phyloP scores from a whole-genome alignment of 2,113 vertebrate species.

The Pollachius pollachius region DNA sequence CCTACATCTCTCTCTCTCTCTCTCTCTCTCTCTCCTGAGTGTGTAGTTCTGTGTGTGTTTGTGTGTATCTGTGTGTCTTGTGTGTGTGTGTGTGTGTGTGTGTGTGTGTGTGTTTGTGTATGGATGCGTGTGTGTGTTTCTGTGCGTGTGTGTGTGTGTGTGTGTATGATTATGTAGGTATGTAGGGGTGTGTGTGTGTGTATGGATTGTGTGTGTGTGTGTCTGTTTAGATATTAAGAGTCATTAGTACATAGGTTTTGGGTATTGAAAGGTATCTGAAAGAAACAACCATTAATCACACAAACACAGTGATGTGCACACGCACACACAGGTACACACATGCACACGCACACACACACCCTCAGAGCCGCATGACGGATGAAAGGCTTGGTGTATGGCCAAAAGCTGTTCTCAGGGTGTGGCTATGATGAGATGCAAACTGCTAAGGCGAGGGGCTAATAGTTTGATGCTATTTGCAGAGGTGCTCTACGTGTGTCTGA shows the following conservation, averaged over 20 bases:
- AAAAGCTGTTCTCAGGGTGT: neutral
- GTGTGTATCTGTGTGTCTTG: too few species aligned
- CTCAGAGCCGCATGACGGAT: conserved; percentile 14
- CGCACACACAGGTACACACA: conserved; percentile 8
- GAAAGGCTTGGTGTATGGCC: conserved; percentile 39
- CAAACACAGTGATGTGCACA: conserved; percentile 18
- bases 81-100: neutral
- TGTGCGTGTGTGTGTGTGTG: neutral
- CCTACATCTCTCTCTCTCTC: too few species aligned
- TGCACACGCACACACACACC: conserved; percentile 12
- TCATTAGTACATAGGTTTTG: conserved; percentile 22
- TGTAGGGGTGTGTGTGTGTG: conserved; percentile 29
- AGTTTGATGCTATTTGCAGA: conserved; percentile 46
- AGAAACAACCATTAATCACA: neutral
- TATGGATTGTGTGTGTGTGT: conserved; percentile 1
- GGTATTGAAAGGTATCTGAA: conserved; percentile 38
- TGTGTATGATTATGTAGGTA: conserved; percentile 7
- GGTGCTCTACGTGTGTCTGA: conserved; percentile 19
- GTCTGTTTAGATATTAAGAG: conserved; percentile 29
- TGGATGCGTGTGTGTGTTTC: conserved; percentile 1
- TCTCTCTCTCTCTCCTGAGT: too few species aligned
- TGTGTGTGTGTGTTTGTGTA: conserved; percentile 24
- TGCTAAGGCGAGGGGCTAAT: conserved; percentile 22
- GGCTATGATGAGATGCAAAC: conserved; percentile 28
- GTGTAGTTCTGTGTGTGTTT: too few species aligned